Evolutionary conservation across 2,113 vertebrate genomes (phyloP).

Genomic region (Thymallus thymallus): DNA sequence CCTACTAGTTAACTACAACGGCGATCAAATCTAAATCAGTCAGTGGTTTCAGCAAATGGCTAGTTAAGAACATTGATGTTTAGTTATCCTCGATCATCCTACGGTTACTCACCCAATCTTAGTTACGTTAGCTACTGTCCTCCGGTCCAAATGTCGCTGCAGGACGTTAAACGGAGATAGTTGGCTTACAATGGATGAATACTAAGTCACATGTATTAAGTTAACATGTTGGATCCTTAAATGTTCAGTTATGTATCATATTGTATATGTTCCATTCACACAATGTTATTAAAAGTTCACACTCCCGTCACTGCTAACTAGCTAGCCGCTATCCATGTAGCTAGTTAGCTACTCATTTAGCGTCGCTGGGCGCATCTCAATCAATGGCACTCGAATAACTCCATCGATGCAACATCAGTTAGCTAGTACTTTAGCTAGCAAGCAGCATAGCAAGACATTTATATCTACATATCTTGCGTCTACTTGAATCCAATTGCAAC

Average conservation of each 20-base stretch:
- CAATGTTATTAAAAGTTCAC: neutral
- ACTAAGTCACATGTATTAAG: conserved; percentile 54
- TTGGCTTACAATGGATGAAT: conserved; percentile 37
- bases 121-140: conserved; percentile 11
- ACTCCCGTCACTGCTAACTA: conserved; percentile 39
- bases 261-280: neutral
- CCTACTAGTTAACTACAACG: too few species aligned
- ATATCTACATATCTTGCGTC: neutral
- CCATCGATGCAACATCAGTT: conserved; percentile 60
- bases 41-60: neutral
- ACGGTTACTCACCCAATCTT: conserved; percentile 58
- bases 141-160: conserved; percentile 3
- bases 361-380: conserved; percentile 53
- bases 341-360: neutral
- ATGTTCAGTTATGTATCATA: neutral
- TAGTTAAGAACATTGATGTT: neutral
- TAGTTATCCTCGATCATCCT: neutral
- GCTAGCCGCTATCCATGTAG: conserved; percentile 46
- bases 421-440: conserved; percentile 23
- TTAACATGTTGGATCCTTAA: conserved; percentile 45
- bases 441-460: too few species aligned
- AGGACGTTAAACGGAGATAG: conserved; percentile 32
- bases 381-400: conserved; percentile 60
- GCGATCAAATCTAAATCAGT: too few species aligned
- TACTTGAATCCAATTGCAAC: neutral